A percentile compares a stretch with the other conserved stretches of the same genome.
phyloP scores from a whole-genome alignment of 1,140 invertebrate species.

The Melitaea cinxia region DNA sequence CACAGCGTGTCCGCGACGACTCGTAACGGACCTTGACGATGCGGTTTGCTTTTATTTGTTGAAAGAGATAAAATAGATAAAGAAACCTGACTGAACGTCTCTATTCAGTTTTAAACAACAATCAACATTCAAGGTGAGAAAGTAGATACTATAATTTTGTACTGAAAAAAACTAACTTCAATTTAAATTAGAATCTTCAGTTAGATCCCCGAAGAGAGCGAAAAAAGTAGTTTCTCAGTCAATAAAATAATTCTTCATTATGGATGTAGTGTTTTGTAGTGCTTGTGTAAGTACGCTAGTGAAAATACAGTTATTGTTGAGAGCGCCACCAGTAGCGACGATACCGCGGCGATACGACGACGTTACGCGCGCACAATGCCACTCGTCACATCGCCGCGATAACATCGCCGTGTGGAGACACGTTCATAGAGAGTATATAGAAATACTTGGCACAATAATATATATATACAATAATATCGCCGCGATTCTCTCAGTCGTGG shows the following conservation, averaged over 20 bases:
- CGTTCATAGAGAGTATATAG: slow-evolving; percentile 22
- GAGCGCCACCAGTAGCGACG: slow-evolving; percentile 12
- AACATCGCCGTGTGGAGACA: slow-evolving; percentile 29
- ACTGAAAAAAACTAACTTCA: no score
- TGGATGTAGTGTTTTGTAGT: slow-evolving; percentile 20
- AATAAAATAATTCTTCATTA: slow-evolving; percentile 21
- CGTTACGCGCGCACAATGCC: slow-evolving; percentile 30
- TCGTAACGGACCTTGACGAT: slow-evolving; percentile 7
- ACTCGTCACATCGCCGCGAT: slow-evolving; percentile 33
- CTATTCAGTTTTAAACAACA: no score
- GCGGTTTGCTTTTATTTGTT: no score
- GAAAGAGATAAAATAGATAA: no score
- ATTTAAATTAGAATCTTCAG: slow-evolving; percentile 19
- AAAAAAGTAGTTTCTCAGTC: slow-evolving; percentile 23
- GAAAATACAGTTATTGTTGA: slow-evolving; percentile 19
- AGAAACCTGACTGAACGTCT: no score
- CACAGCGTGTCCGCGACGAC: slow-evolving; percentile 23
- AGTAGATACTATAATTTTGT: no score
- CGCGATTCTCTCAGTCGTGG: slow-evolving; percentile 18
- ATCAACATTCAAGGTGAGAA: no score
- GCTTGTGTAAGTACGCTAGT: slow-evolving; percentile 21
- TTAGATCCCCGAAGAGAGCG: slow-evolving; percentile 14
- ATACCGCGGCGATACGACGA: slow-evolving; percentile 24
- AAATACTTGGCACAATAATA: slow-evolving; percentile 15
- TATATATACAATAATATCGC: slow-evolving; percentile 14